Percentiles rank a stretch among this genome's conserved stretches.
Evolutionary conservation across 37 sponge, comb jelly and placozoan genomes (phyloP).

Genomic region (Theonella swinhoei): DNA sequence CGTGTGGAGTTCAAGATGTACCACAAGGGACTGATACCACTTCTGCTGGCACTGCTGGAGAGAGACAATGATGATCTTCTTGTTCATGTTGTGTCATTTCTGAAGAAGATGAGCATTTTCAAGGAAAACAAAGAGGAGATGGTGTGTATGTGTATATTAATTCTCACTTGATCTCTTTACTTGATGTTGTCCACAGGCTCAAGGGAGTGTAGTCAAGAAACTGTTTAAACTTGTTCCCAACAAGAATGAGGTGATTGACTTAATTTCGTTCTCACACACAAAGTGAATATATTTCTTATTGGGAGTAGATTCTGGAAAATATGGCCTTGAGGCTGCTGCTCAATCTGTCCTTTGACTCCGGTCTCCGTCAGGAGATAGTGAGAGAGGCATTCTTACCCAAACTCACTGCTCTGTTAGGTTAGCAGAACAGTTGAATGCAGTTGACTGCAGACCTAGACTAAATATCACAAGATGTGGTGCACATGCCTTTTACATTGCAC

Average conservation of each 20-base stretch:
- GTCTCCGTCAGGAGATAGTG: slow-evolving; percentile 80
- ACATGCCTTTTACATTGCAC: background rate
- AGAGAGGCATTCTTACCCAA: slow-evolving; percentile 87
- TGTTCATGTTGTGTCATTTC: slow-evolving; percentile 89
- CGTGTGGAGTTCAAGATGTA: slow-evolving; percentile 93
- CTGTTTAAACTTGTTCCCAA: slow-evolving; percentile 68
- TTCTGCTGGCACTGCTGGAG: slow-evolving; percentile 74
- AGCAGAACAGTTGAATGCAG: too few species aligned
- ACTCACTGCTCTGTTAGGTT: slow-evolving; percentile 71
- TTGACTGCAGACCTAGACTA: too few species aligned
- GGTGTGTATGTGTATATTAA: slow-evolving; percentile 72
- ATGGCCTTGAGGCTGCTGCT: slow-evolving; percentile 81
- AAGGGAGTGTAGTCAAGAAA: slow-evolving; percentile 55
- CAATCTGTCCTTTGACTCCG: slow-evolving; percentile 93
- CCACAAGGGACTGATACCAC: slow-evolving; percentile 69
- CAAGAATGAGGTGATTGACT: slow-evolving; percentile 70
- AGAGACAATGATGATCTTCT: slow-evolving; percentile 84
- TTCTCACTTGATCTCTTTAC: background rate
- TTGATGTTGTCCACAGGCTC: slow-evolving; percentile 31
- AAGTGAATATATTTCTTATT: background rate
- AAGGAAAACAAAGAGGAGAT: slow-evolving; percentile 89
- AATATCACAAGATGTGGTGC: background rate
- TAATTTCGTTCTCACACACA: background rate
- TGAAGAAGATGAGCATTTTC: slow-evolving; percentile 92
- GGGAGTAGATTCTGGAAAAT: slow-evolving; percentile 69